Evolutionary conservation across 2,888 invertebrate species (phyloP), one percentile per base, ranked within the genome.

Genomic region (Charanyca ferruginea): DNA sequence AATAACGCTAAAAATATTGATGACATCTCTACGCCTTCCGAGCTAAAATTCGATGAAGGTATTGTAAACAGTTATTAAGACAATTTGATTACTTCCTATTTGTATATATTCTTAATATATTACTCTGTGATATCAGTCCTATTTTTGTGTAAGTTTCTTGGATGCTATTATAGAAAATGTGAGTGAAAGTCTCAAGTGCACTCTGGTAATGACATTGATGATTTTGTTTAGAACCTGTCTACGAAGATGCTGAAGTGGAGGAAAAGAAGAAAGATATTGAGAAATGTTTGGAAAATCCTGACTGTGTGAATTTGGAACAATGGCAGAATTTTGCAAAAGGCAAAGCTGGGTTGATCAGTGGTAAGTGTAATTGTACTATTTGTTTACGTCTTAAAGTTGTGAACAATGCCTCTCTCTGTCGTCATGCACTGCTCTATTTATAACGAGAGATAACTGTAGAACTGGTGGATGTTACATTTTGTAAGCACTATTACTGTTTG

Each of bases 1-100:
- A 94, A 92, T 87, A 90, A 92, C 80, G 77, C 91, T 77, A 90
- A 91, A 91, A 95, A 95, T 92, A 95, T 96, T 87, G 95, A 96
- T 90, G 95, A 95, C 91, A 96, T 96, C 86, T 93, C 94, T 89
- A 94, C 95, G 89, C 96, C 96, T 86, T 95, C 96, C 44, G 97
- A 97, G 91, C 92, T 97, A 81, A 97, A 96, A 92, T 97, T 97
- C 89, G 97, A 97, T 90, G 96, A 96, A 95, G 96, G 97, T 97
- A 96, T 89, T 90, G 90, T 93, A 93, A 92, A 94, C 92, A 93
- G 82, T 80, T 79, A 73, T 49, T 76, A 22, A 18, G 51, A 76
- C 73, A 70, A 81, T 84, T 84, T 83, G 52, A 86, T 84, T 76
- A 84, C 81, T 86, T 84, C 72, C 80, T 83, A 32, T 57, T 73